A percentile compares a stretch with the other conserved stretches of the same genome.
Evolutionary conservation across 2,113 vertebrate genomes (phyloP).

Genomic region (Pterocles gutturalis): DNA sequence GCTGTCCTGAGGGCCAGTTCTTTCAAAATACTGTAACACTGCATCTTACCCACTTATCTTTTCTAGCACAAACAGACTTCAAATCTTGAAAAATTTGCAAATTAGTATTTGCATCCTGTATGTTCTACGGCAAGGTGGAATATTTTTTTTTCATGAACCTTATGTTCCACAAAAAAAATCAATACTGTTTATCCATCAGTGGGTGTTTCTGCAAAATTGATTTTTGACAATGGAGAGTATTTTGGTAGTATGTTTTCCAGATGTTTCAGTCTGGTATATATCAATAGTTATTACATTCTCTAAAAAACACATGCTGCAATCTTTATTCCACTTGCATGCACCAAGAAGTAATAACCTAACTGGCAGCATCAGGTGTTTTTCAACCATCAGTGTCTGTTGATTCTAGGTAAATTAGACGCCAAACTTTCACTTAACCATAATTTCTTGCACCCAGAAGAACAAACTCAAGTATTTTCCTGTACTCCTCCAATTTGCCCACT

Average conservation of each 20-base stretch:
- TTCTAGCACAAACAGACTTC: background rate
- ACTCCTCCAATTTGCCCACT: background rate
- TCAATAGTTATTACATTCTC: background rate
- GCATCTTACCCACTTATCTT: background rate
- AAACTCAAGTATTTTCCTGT: background rate
- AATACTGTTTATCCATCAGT: background rate
- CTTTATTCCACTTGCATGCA: rapidly evolving
- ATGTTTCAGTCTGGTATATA: background rate
- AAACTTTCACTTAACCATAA: background rate
- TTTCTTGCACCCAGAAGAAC: background rate
- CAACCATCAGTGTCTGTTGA: background rate
- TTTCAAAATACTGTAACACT: background rate
- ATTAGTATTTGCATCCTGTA: background rate
- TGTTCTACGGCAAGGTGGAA: background rate
- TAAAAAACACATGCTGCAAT: background rate
- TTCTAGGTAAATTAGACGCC: background rate
- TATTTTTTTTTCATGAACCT: background rate
- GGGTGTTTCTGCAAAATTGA: background rate
- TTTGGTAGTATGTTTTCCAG: background rate
- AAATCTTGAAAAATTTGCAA: background rate
- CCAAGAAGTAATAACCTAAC: background rate
- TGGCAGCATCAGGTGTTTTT: background rate
- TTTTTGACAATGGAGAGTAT: background rate
- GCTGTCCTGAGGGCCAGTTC: background rate
- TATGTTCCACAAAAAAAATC: background rate